These are phyloP conservation scores for Gambusia holbrooki DNA, from an alignment of 2,113 vertebrate genomes.

Conservation along the genomic window DNA sequence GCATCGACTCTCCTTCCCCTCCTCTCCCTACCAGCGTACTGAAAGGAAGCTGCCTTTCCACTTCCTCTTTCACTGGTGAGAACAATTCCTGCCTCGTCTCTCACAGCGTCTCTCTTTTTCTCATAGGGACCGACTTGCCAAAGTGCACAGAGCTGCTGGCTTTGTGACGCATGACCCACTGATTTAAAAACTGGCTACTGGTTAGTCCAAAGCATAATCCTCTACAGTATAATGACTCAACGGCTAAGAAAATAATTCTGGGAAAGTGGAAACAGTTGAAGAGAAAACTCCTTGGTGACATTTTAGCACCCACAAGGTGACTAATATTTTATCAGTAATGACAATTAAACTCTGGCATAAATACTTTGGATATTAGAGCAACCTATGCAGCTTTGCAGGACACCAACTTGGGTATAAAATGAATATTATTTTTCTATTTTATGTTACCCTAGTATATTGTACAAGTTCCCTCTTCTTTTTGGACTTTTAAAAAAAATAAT, in stretches of 20 bases:
- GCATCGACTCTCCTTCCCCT: slow-evolving; percentile 39
- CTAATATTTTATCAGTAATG: neutral
- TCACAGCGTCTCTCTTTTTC: slow-evolving; percentile 40
- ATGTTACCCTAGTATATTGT: neutral
- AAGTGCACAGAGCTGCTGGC: slow-evolving; percentile 26
- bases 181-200: neutral
- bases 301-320: neutral
- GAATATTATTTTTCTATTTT: neutral
- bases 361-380: neutral
- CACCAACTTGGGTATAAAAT: neutral
- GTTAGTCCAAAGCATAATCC: neutral
- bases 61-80: slow-evolving; percentile 69
- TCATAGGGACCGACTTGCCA: slow-evolving; percentile 14
- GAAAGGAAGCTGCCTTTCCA: slow-evolving; percentile 75
- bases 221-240: neutral
- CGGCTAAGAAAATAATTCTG: neutral
- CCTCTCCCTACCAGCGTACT: slow-evolving; percentile 43
- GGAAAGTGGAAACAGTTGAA: neutral
- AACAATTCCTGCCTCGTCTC: slow-evolving; percentile 69
- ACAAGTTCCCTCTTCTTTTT: no score
- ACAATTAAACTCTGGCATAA: neutral
- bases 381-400: neutral
- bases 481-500: no score
- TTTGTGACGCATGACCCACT: slow-evolving; percentile 19
- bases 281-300: neutral